Conservation (phyloP, 2,797 vertebrate genomes). For the Eulemur albifrons region DNA sequence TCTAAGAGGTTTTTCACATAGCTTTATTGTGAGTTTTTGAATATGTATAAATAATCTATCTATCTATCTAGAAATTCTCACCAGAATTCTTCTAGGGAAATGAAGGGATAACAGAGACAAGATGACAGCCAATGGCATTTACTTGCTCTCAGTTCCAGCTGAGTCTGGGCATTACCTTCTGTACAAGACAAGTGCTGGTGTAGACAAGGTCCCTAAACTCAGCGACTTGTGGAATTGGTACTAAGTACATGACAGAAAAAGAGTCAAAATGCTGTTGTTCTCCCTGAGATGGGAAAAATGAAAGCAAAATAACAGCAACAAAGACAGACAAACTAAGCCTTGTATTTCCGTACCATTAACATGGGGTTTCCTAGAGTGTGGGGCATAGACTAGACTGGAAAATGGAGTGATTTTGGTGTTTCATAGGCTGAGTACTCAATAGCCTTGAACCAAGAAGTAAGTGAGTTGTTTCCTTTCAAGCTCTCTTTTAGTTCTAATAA, state of each 20-base stretch:
- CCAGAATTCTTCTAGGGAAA: not conserved
- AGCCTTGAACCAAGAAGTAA: constrained; percentile 25
- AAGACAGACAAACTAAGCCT: not conserved
- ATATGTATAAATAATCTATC: not conserved
- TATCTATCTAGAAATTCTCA: not conserved
- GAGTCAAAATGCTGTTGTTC: not conserved
- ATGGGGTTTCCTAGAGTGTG: not conserved
- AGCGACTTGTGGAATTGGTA: not conserved
- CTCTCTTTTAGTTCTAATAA: not conserved
- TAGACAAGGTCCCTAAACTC: not conserved
- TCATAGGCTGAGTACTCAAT: not conserved
- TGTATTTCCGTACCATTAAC: not conserved
- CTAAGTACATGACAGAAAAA: not conserved
- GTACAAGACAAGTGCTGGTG: not conserved
- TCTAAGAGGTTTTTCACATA: not conserved
- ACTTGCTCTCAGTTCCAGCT: not conserved
- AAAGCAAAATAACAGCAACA: not conserved
- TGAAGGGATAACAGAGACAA: not conserved
- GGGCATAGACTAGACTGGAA: not conserved
- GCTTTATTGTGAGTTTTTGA: constrained; percentile 22
- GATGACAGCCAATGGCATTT: not conserved
- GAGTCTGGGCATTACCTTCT: not conserved
- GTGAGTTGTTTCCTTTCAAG: not conserved
- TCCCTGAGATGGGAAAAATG: not conserved
- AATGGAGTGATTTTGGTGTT: not conserved